phyloP scores from a whole-genome alignment of 2,888 invertebrate species.

The Lithophane ornitopus region DNA sequence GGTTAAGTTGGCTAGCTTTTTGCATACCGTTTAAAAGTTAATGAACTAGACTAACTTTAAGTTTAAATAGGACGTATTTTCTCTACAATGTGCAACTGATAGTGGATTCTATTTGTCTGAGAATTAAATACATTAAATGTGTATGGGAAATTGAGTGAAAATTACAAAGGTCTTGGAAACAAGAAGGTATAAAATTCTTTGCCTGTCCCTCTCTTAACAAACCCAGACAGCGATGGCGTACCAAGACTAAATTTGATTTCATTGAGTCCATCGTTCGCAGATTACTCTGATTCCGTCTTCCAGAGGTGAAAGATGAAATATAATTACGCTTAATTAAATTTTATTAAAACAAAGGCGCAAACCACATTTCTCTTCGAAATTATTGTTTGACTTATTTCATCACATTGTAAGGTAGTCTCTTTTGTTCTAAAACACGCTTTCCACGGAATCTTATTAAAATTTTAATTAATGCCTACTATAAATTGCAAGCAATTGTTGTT shows the following conservation, averaged over 20 bases:
- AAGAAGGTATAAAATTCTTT: background rate
- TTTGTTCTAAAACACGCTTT: constrained; percentile 78
- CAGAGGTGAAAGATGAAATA: constrained; percentile 71
- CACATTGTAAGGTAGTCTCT: constrained; percentile 75
- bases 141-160: background rate
- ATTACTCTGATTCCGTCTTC: constrained; percentile 64
- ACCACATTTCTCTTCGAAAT: constrained; percentile 77
- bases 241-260: constrained; percentile 37
- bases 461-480: constrained; percentile 81
- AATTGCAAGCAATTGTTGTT: constrained; percentile 76
- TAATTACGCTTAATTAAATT: constrained; percentile 77
- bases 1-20: constrained; percentile 22
- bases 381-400: constrained; percentile 80
- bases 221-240: background rate
- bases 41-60: constrained; percentile 24
- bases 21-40: constrained; percentile 39
- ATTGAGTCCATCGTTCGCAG: constrained; percentile 50
- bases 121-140: background rate
- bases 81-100: background rate
- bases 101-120: background rate
- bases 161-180: background rate
- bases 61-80: constrained; percentile 23
- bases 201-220: background rate
- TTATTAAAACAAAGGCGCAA: constrained; percentile 76
- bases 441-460: constrained; percentile 79